Evolutionary conservation across 1,140 invertebrate genomes (phyloP), one percentile per base, ranked within the genome.

Genomic region (Oryctes rhinoceros): DNA sequence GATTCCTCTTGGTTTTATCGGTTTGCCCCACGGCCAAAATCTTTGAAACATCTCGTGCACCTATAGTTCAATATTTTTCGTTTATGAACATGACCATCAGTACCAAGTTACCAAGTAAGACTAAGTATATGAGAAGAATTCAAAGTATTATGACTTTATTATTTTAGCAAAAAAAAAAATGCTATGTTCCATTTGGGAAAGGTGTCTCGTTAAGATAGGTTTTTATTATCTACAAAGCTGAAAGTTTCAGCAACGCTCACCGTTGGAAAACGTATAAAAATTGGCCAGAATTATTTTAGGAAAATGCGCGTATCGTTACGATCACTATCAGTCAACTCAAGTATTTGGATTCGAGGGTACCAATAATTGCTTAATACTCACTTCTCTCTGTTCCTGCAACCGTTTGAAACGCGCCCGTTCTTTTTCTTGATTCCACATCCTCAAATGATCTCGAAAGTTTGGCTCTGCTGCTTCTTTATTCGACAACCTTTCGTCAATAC

Each of bases 1-100:
- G 20, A 88, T 85, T 6, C 89, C 86, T 49, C 89, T 86, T 47
- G 85, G 84, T 83, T 89, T 88, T 35, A 86, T 82, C 78, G 89
- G 88, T 13, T 85, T 86, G 18, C 88, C 88, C 88, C 88, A 90
- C 10, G 89, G 89, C 84, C 88, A 90, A 82, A 89, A 88, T 35
- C 87, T 87, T 76, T 76, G 39, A 15, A 76, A 76, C 75, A 76
- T 76, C 24, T 76, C 75, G 5, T 71, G 65, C 11, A 71, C 24
- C 65, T 71, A 37, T 3, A 71, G 24, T 71, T 2, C 5, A 59
- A 59, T 39, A 39, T 7, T 39, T 4, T 4, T 7, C 7, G 7
- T 7, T 39, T 39, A 4, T 4, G 7, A 39, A 39, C 7, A 39
- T 39, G 3, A n/a, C 39, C 7, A 39, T 39, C 7, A 39, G 39